Evolutionary conservation across 2,888 invertebrate genomes (phyloP).

Genomic region (Andrena minutula): DNA sequence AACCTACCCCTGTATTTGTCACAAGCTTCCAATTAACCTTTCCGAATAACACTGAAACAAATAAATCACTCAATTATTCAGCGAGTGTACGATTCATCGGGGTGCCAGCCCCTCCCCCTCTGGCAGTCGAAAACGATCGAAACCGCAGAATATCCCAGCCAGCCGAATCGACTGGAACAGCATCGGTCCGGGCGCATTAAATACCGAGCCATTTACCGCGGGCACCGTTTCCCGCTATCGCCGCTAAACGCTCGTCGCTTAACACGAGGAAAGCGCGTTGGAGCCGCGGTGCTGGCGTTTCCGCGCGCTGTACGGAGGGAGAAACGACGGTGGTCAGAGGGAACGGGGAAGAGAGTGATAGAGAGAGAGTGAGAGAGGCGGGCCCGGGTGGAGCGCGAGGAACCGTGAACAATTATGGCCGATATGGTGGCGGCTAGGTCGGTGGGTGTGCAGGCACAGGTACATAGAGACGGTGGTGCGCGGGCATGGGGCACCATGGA

Average conservation of each 20-base stretch:
- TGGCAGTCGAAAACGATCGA: slow-evolving; percentile 34
- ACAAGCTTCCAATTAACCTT: slow-evolving; percentile 18
- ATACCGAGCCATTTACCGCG: slow-evolving; percentile 56
- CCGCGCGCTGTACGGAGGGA: neutral
- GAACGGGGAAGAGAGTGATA: no score
- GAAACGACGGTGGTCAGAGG: neutral
- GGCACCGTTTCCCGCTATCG: slow-evolving; percentile 36
- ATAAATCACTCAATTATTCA: slow-evolving; percentile 35
- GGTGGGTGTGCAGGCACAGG: slow-evolving; percentile 51
- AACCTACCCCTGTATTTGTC: neutral
- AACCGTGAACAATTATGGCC: slow-evolving; percentile 65
- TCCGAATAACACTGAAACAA: slow-evolving; percentile 16
- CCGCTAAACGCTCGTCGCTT: slow-evolving; percentile 56
- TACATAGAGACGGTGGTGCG: slow-evolving; percentile 53
- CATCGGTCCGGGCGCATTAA: slow-evolving; percentile 45
- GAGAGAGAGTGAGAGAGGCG: neutral
- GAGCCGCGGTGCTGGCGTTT: slow-evolving; percentile 17
- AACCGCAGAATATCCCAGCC: slow-evolving; percentile 45
- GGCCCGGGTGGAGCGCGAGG: slow-evolving; percentile 44
- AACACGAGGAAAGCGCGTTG: slow-evolving; percentile 49
- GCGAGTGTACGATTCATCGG: slow-evolving; percentile 25
- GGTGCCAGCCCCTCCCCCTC: neutral
- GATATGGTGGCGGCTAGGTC: slow-evolving; percentile 56
- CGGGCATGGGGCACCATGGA: slow-evolving; percentile 68
- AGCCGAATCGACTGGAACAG: slow-evolving; percentile 34